Conservation (phyloP, 1,140 invertebrate species). For the Melipona quadrifasciata region DNA sequence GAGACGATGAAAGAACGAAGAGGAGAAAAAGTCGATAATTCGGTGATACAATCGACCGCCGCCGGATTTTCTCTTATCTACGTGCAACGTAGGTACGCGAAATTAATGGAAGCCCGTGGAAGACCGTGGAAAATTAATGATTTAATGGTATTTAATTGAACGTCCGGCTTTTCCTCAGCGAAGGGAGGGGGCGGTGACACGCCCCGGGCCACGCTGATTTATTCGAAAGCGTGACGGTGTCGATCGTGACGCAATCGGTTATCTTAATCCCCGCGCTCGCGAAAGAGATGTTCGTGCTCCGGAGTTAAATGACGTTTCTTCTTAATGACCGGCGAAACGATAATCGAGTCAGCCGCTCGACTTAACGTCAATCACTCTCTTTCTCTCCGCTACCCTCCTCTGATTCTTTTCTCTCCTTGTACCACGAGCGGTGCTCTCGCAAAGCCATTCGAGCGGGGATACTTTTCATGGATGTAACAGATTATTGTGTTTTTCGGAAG, state of each 20-base stretch:
- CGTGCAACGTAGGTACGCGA: not conserved
- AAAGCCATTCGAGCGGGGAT: not conserved
- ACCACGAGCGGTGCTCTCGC: not conserved
- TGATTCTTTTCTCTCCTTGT: not conserved
- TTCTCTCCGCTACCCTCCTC: not conserved
- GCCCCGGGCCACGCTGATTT: constrained; percentile 41
- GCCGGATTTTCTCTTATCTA: not conserved
- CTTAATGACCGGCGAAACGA: constrained; percentile 75
- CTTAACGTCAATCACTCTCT: constrained; percentile 74
- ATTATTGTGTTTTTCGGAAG: too few species aligned
- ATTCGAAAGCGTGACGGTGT: constrained; percentile 57
- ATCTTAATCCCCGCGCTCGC: constrained; percentile 60
- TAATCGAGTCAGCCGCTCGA: constrained; percentile 76
- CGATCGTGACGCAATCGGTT: constrained; percentile 60
- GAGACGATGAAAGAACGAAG: not conserved
- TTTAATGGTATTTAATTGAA: constrained; percentile 49
- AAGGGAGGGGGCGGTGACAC: not conserved
- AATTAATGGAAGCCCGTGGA: constrained; percentile 38
- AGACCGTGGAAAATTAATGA: constrained; percentile 54
- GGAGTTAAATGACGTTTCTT: constrained; percentile 58
- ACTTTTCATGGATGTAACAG: not conserved
- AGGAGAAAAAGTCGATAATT: not conserved
- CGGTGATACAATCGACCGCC: not conserved
- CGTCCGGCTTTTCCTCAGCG: constrained; percentile 52
- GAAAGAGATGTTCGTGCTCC: constrained; percentile 14